Conservation (phyloP, 1,140 invertebrate genomes). For the Bicyclus anynana region DNA sequence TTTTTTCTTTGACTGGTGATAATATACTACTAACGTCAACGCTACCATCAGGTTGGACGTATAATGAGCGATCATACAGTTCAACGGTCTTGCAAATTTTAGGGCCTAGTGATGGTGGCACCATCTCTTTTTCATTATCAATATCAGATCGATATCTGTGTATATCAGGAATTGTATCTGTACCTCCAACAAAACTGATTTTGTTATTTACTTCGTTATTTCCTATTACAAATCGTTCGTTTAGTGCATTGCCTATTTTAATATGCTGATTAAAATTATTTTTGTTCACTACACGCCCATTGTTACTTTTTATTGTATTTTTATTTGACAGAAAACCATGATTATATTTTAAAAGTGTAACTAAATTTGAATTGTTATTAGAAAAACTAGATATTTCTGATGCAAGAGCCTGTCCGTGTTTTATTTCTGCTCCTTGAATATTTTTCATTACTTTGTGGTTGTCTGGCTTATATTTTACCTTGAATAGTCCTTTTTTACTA, state of each 20-base stretch:
- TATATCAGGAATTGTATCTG: constrained; percentile 57
- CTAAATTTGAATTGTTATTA: constrained; percentile 30
- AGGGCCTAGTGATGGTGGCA: constrained; percentile 50
- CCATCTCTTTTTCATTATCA: constrained; percentile 33
- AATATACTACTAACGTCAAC: constrained; percentile 49
- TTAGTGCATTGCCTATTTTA: constrained; percentile 65
- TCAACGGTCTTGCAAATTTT: constrained; percentile 54
- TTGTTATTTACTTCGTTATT: constrained; percentile 46
- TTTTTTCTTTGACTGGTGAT: constrained; percentile 50
- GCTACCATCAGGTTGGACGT: constrained; percentile 56
- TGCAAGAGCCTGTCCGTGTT: constrained; percentile 41
- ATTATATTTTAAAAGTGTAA: constrained; percentile 58
- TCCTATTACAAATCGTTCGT: constrained; percentile 53
- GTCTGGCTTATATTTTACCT: constrained; percentile 49
- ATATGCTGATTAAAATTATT: constrained; percentile 53
- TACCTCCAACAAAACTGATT: constrained; percentile 52
- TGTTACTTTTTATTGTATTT: constrained; percentile 15
- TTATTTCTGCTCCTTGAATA: constrained; percentile 25
- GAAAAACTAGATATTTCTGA: constrained; percentile 49
- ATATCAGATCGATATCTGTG: constrained; percentile 59
- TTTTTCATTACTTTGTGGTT: constrained; percentile 36
- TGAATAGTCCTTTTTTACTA: constrained; percentile 41
- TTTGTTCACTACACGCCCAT: constrained; percentile 16
- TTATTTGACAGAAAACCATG: constrained; percentile 43
- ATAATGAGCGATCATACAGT: constrained; percentile 42